Conservation (phyloP, 1,140 invertebrate genomes). For the Lerema accius region DNA sequence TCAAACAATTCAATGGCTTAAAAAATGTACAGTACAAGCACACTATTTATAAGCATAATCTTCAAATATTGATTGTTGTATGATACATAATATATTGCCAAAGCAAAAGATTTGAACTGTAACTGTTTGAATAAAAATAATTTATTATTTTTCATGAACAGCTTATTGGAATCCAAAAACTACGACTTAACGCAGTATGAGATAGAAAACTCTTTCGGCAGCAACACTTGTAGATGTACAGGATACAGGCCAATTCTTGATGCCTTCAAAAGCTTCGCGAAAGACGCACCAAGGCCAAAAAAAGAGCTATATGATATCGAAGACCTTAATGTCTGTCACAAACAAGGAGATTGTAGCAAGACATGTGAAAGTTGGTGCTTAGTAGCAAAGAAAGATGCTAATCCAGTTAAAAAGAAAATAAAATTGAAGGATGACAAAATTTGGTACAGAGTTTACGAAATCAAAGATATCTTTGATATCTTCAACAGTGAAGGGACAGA, state of each 20-base stretch:
- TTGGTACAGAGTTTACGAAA: constrained; percentile 62
- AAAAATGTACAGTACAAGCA: no score
- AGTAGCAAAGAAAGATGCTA: constrained; percentile 46
- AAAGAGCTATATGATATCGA: constrained; percentile 56
- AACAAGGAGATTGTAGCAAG: constrained; percentile 38
- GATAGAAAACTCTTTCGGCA: constrained; percentile 32
- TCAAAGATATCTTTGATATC: constrained; percentile 63
- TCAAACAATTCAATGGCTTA: no score
- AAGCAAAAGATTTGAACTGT: no score
- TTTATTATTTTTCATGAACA: constrained; percentile 1
- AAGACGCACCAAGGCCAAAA: constrained; percentile 77
- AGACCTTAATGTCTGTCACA: constrained; percentile 52
- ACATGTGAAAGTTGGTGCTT: constrained; percentile 65
- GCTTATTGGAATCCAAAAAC: constrained; percentile 15
- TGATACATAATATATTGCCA: no score
- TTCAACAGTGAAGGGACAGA: constrained; percentile 53
- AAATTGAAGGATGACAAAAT: constrained; percentile 55
- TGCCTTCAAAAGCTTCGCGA: constrained; percentile 74
- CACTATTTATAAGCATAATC: no score
- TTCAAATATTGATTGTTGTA: no score
- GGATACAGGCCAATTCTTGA: constrained; percentile 35
- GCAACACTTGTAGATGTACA: constrained; percentile 33
- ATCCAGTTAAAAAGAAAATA: constrained; percentile 47
- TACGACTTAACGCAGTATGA: constrained; percentile 31
- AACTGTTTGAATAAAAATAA: no score